phyloP scores from a whole-genome alignment of 2,113 vertebrate genomes.

The Psilopogon haemacephalus region DNA sequence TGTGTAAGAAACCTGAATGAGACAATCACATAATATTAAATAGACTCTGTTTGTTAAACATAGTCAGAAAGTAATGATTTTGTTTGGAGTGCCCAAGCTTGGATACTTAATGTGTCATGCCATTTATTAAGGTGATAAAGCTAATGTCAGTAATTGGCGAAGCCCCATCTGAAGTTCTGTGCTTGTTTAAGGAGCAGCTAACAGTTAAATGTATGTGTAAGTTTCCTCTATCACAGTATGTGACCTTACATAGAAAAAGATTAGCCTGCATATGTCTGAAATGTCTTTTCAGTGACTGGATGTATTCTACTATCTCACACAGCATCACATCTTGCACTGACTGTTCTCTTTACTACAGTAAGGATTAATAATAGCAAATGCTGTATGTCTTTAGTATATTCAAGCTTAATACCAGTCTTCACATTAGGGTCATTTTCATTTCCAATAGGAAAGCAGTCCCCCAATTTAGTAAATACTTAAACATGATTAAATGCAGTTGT shows the following conservation, averaged over 20 bases:
- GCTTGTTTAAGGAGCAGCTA: background rate
- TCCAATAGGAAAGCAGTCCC: background rate
- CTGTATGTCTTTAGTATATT: background rate
- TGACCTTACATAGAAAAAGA: background rate
- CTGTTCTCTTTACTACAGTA: background rate
- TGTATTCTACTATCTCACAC: background rate
- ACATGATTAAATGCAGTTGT: background rate
- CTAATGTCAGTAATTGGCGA: background rate
- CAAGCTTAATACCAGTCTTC: background rate
- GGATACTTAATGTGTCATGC: background rate
- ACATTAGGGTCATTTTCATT: background rate
- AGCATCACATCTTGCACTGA: background rate
- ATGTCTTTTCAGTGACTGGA: background rate
- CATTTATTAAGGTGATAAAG: background rate
- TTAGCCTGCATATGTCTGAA: background rate
- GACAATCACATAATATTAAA: background rate
- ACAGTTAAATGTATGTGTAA: background rate
- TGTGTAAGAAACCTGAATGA: background rate
- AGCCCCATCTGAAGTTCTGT: background rate
- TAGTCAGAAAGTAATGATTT: background rate
- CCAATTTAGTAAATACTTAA: background rate
- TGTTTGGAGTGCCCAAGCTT: constrained; percentile 3
- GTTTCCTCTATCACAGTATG: background rate
- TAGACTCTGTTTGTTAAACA: background rate
- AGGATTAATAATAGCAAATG: background rate